Percentiles rank a stretch among this genome's conserved stretches.
These are phyloP conservation scores for Hirtodrosophila confusa DNA, from an alignment of 2,888 invertebrate genomes.

Conservation along the genomic window DNA sequence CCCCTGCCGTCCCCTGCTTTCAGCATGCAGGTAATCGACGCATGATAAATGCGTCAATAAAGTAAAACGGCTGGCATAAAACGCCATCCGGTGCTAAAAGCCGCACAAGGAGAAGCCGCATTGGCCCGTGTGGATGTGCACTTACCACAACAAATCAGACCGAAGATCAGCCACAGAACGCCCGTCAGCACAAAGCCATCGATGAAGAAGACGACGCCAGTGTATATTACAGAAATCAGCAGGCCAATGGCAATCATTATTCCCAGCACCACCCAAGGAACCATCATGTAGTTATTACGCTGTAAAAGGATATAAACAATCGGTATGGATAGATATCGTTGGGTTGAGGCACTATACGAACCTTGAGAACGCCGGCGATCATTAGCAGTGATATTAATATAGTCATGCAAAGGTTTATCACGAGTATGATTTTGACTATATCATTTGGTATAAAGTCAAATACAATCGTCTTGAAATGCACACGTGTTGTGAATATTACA, in stretches of 20 bases:
- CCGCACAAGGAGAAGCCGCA: conserved; percentile 48
- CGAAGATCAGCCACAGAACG: conserved; percentile 87
- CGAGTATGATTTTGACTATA: conserved; percentile 90
- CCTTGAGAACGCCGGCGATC: conserved; percentile 90
- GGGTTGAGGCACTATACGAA: conserved; percentile 79
- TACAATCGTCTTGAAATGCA: conserved; percentile 91
- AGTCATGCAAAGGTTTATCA: conserved; percentile 92
- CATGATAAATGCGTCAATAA: conserved; percentile 73
- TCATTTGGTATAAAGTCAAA: conserved; percentile 89
- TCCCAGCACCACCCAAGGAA: conserved; percentile 93
- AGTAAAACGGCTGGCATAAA: conserved; percentile 42
- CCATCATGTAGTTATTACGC: conserved; percentile 92
- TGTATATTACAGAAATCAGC: conserved; percentile 91
- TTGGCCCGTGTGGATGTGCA: conserved; percentile 14
- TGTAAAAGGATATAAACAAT: conserved; percentile 80
- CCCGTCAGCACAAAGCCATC: conserved; percentile 86
- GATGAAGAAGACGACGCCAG: conserved; percentile 89
- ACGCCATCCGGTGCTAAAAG: conserved; percentile 68
- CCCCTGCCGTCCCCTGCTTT: conserved; percentile 30
- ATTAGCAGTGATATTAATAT: conserved; percentile 91
- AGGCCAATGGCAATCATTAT: conserved; percentile 91
- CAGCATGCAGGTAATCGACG: conserved; percentile 59
- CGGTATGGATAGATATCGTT: background rate
- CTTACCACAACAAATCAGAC: conserved; percentile 87
- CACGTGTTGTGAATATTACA: conserved; percentile 87